phyloP scores from a whole-genome alignment of 2,888 invertebrate genomes.

The Ormyrus thymus region DNA sequence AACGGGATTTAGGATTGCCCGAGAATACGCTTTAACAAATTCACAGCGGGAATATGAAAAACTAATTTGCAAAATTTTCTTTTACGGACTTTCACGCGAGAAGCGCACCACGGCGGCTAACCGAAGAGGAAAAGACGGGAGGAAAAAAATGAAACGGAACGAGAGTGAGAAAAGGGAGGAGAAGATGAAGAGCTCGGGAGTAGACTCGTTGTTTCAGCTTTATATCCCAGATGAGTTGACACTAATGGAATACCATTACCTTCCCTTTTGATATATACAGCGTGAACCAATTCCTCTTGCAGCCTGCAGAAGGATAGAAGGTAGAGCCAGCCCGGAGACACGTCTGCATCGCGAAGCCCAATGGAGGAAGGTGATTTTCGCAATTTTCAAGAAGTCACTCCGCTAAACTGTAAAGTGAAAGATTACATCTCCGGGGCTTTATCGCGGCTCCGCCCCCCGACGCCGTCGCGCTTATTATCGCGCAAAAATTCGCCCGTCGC shows the following conservation, averaged over 20 bases:
- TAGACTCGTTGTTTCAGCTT: conserved; percentile 60
- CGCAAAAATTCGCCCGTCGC: background rate
- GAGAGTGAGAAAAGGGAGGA: conserved; percentile 17
- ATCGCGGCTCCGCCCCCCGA: conserved; percentile 2
- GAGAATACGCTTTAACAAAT: too few relatives aligned
- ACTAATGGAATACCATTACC: conserved; percentile 64
- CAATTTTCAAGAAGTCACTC: conserved; percentile 50
- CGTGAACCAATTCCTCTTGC: conserved; percentile 52
- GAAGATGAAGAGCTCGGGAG: conserved; percentile 49
- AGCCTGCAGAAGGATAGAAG: background rate
- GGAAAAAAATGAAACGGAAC: conserved; percentile 29
- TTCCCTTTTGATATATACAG: conserved; percentile 59
- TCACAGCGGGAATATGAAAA: background rate
- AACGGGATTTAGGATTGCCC: too few relatives aligned
- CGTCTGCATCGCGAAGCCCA: background rate
- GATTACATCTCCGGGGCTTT: conserved; percentile 44
- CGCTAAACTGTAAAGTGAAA: conserved; percentile 30
- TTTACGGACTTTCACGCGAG: conserved; percentile 8
- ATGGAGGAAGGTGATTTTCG: conserved; percentile 40
- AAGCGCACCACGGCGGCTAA: background rate
- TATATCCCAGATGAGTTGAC: conserved; percentile 61
- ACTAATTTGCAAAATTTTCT: conserved; percentile 9
- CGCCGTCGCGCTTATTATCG: background rate
- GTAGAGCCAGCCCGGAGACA: background rate
- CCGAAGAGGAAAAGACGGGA: conserved; percentile 43